These are phyloP conservation scores for Alloscopus bannaensis DNA, from an alignment of 2,888 invertebrate species.

Conservation along the genomic window DNA sequence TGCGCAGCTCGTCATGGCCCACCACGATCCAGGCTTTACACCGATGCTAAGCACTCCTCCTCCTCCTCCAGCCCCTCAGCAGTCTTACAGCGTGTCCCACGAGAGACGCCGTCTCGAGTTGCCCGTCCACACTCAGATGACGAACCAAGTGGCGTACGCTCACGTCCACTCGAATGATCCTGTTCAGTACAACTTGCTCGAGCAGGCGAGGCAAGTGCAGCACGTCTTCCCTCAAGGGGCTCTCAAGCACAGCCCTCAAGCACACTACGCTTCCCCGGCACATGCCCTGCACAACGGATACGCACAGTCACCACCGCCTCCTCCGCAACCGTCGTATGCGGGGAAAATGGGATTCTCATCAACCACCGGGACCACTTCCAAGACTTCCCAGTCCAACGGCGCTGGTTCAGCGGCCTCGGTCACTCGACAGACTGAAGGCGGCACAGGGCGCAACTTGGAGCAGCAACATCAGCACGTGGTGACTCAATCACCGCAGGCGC, in stretches of 20 bases:
- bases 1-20: not conserved
- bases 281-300: too few relatives aligned
- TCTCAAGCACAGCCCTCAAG: constrained; percentile 22
- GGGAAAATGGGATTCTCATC: too few relatives aligned
- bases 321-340: too few relatives aligned
- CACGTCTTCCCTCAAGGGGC: constrained; percentile 52
- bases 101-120: constrained; percentile 6
- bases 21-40: not conserved
- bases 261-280: too few relatives aligned
- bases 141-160: constrained; percentile 31
- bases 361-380: not conserved
- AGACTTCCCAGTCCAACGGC: not conserved
- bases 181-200: constrained; percentile 5
- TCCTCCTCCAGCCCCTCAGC: not conserved
- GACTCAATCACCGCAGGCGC: not conserved
- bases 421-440: not conserved
- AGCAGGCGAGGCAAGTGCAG: constrained; percentile 44
- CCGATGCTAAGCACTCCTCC: not conserved
- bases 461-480: not conserved
- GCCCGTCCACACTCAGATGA: constrained; percentile 25
- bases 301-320: too few relatives aligned
- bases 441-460: not conserved
- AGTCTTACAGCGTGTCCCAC: not conserved
- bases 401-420: not conserved
- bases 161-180: constrained; percentile 31